Conservation (phyloP, 2,888 invertebrate species). For the Conistra vaccinii region DNA sequence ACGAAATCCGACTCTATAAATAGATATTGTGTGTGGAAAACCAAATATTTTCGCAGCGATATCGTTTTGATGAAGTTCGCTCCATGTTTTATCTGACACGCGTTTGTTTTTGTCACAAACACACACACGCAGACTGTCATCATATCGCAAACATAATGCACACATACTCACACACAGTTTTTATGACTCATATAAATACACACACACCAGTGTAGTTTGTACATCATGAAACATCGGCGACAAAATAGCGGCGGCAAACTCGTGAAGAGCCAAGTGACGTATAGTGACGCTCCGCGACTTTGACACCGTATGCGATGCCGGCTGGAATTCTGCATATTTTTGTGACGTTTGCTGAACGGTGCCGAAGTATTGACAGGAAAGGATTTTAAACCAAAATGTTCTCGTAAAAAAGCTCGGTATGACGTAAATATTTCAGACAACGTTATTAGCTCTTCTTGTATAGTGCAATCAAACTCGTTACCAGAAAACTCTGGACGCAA, state of each 20-base stretch:
- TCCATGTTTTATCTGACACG: constrained; percentile 63
- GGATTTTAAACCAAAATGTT: neutral
- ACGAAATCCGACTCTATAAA: constrained; percentile 69
- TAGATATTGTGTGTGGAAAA: constrained; percentile 70
- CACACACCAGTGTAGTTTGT: constrained; percentile 28
- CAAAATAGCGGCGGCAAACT: constrained; percentile 45
- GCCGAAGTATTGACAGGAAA: constrained; percentile 11
- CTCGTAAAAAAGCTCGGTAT: neutral
- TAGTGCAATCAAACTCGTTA: neutral
- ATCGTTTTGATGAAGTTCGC: constrained; percentile 68
- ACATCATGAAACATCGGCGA: constrained; percentile 46
- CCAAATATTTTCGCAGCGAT: constrained; percentile 68
- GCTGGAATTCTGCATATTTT: constrained; percentile 39
- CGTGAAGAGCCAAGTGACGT: constrained; percentile 38
- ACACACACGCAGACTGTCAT: constrained; percentile 32
- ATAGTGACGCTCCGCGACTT: constrained; percentile 18
- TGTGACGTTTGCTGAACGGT: constrained; percentile 7
- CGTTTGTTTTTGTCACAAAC: constrained; percentile 61
- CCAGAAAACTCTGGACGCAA: neutral
- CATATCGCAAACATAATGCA: constrained; percentile 13
- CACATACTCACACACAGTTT: constrained; percentile 20
- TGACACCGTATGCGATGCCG: constrained; percentile 1
- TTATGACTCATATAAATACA: constrained; percentile 25
- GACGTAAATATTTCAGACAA: neutral
- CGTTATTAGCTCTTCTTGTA: neutral